Evolutionary conservation across 2,888 invertebrate genomes (phyloP), one percentile per base, ranked within the genome.

Genomic region (Thecocarcelia acutangulata): DNA sequence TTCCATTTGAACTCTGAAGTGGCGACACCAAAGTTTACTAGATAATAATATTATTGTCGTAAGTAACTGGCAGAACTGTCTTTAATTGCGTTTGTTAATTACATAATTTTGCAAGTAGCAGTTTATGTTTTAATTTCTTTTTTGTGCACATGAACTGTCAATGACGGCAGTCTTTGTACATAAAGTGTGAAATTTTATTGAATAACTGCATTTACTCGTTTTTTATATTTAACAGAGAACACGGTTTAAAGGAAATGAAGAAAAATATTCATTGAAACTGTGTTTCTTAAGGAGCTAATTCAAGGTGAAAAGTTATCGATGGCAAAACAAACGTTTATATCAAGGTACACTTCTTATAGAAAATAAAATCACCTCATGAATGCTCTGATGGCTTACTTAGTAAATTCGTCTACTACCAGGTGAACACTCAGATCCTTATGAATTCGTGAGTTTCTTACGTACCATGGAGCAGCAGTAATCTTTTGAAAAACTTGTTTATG

Each of bases 51-150:
- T 74, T 69, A 44, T 63, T 19, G 17, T 54, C 56, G 40, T 54
- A 46, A 50, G 52, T 33, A 52, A 61, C 24, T 52, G 37, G 19
- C 19, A 44, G 69, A 50, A 68, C 63, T 73, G 59, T 13, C 33
- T 56, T 54, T 72, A 77, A 77, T 75, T 70, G 70, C 61, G 44
- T 66, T 70, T 82, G 48, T 78, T 28, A 61, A 77, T 42, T 66
- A 44, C 59, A 61, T 64, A 28, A 74, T 54, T 70, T 59, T 75
- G 28, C 19, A 54, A 76, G 42, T 21, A 21, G 40, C 9, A 21
- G 8, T 64, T 56, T 28, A 42, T 52, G 33, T 40, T 58, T 19
- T 19, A 37, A n/a, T 46, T 46, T 12, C 6, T 33, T 54, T 52
- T 24, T 8, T 58, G 4, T n/a, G 19, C 56, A 37, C 21, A 46